Base-by-base conservation (phyloP, 2,888 invertebrate genomes). In the Athetis lepigone region DNA sequence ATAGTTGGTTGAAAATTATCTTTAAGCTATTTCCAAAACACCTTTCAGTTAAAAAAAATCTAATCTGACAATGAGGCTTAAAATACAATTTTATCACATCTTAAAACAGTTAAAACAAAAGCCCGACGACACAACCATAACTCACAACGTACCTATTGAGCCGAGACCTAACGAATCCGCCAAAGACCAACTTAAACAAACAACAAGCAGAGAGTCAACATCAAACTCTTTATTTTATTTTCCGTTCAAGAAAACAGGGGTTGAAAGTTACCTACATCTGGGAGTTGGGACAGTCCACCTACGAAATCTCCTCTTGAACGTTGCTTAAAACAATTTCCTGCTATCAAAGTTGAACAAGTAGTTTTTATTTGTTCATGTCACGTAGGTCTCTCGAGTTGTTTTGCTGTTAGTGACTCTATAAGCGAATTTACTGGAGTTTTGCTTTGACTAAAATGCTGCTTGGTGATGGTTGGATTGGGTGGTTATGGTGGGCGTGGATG, bases 291-390 rank as follows among this genome's bases (percentile, higher is more conserved):
- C 79, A 62, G 80, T 85, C 87, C 87, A 86, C 85, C 87, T 82
- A 84, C 87, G 75, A 87, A 89, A 89, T 89, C 90, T 88, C 80
- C 84, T 83, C 83, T 86, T 85, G 84, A 82, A 83, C 87, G 85
- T 87, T 83, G 69, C 89, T 90, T 90, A 89, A 91, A 90, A 90
- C 91, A 91, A 91, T 91, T 91, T 89, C 87, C 88, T 83, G 81
- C 88, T 87, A 90, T 90, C 89, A 90, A 89, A 91, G 88, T 90
- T 89, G 86, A 85, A 83, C 84, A 76, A 81, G 85, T 85, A 88
- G 89, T 90, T 90, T 89, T 90, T 90, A 89, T 89, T 89, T 90
- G 88, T 90, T 89, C 89, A 80, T 81, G 83, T 88, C 90, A 90
- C 90, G 90, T 90, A 79, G 78, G 85, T 88, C 91, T 87, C 90